A percentile compares a stretch with the other conserved stretches of the same genome.
Conservation (phyloP, 2,797 vertebrate genomes). For the Allobates femoralis region DNA sequence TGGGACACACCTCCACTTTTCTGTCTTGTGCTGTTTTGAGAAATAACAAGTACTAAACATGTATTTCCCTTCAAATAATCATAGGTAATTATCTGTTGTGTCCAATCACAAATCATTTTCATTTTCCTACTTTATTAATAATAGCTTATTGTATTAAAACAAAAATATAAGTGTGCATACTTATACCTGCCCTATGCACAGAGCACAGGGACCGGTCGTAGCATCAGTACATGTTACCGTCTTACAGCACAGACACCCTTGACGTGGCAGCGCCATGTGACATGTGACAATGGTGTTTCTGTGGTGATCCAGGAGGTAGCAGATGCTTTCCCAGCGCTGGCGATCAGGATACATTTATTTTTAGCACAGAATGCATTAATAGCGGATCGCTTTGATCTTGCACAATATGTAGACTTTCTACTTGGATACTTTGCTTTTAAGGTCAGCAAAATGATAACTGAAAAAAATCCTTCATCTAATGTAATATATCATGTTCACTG, state of each 20-base stretch:
- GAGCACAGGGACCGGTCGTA: not conserved
- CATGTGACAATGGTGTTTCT: slow-evolving; percentile 17
- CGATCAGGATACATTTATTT: slow-evolving; percentile 13
- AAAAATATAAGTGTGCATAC: not conserved
- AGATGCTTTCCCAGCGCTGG: slow-evolving; percentile 33
- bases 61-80: no score
- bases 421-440: not conserved
- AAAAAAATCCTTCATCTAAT: not conserved
- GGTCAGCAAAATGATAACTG: no score
- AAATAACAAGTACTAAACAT: no score
- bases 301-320: slow-evolving; percentile 35
- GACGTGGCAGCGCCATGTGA: not conserved
- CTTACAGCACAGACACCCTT: not conserved
- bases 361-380: slow-evolving; percentile 12
- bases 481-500: not conserved
- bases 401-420: not conserved
- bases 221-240: no score
- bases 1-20: no score
- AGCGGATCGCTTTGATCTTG: not conserved
- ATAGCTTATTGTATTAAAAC: not conserved
- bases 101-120: no score
- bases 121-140: not conserved
- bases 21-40: no score
- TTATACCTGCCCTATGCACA: not conserved
- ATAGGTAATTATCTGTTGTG: no score